These are phyloP conservation scores for Rhizomys pruinosus DNA, from an alignment of 2,113 vertebrate species.

Conservation along the genomic window DNA sequence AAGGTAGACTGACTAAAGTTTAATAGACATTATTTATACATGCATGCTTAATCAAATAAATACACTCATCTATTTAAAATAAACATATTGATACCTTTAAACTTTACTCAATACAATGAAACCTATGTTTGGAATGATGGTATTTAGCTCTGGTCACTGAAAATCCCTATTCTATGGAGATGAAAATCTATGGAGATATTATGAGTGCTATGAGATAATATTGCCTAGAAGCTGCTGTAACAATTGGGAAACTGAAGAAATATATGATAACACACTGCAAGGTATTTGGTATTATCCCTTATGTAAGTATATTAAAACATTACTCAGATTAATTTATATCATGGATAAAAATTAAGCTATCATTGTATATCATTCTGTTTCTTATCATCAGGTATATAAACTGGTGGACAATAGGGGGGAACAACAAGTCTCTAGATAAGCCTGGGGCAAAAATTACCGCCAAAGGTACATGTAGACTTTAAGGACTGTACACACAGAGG, in stretches of 20 bases:
- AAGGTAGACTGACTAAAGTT: background rate
- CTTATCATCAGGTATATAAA: background rate
- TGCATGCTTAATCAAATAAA: background rate
- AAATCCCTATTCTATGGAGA: background rate
- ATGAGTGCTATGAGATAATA: background rate
- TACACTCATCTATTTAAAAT: background rate
- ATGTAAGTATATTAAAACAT: background rate
- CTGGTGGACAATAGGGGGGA: background rate
- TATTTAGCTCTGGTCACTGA: background rate
- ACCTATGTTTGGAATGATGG: background rate
- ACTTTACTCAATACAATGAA: background rate
- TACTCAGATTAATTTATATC: background rate
- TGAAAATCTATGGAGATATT: background rate
- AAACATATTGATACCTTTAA: background rate
- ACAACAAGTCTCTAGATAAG: background rate
- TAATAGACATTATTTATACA: background rate
- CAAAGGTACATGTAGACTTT: background rate
- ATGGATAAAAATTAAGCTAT: too few species aligned
- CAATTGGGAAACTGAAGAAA: background rate
- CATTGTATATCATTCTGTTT: background rate
- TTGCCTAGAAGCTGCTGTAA: background rate
- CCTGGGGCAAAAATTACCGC: background rate
- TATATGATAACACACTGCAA: background rate
- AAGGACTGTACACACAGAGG: accelerated
- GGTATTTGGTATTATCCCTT: accelerated